phyloP scores from a whole-genome alignment of 2,888 invertebrate genomes.

The Actias luna region DNA sequence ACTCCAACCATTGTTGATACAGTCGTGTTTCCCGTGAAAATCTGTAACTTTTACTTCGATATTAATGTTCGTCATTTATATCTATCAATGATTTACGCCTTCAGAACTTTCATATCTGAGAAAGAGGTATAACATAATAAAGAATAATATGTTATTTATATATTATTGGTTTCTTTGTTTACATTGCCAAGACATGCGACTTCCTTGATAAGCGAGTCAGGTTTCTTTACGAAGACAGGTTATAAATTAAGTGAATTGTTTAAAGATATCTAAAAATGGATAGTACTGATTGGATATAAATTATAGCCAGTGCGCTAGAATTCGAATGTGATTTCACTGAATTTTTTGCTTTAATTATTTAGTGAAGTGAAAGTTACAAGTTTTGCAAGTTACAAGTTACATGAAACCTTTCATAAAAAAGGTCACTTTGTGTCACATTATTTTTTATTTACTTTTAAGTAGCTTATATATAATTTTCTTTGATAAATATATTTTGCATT shows the following conservation, averaged over 20 bases:
- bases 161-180: not conserved
- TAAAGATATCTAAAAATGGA: constrained; percentile 33
- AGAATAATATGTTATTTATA: not conserved
- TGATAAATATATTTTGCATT: too few species aligned
- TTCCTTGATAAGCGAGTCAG: constrained; percentile 23
- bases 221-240: constrained; percentile 20
- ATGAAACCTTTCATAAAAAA: not conserved
- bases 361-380: constrained; percentile 8
- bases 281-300: constrained; percentile 26
- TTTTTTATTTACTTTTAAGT: too few species aligned
- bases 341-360: constrained; percentile 23
- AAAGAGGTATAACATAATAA: not conserved
- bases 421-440: too few species aligned
- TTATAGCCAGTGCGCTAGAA: constrained; percentile 20
- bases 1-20: not conserved
- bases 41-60: constrained; percentile 1
- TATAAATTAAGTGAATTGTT: constrained; percentile 27
- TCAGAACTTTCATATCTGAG: not conserved
- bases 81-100: constrained; percentile 4
- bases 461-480: too few species aligned
- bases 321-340: constrained; percentile 24
- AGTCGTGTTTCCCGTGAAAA: not conserved
- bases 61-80: constrained; percentile 3
- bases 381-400: not conserved
- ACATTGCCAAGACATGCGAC: constrained; percentile 1